A percentile compares a stretch with the other conserved stretches of the same genome.
Evolutionary conservation across 2,888 invertebrate genomes (phyloP).

Genomic region (Drosophila limbata): DNA sequence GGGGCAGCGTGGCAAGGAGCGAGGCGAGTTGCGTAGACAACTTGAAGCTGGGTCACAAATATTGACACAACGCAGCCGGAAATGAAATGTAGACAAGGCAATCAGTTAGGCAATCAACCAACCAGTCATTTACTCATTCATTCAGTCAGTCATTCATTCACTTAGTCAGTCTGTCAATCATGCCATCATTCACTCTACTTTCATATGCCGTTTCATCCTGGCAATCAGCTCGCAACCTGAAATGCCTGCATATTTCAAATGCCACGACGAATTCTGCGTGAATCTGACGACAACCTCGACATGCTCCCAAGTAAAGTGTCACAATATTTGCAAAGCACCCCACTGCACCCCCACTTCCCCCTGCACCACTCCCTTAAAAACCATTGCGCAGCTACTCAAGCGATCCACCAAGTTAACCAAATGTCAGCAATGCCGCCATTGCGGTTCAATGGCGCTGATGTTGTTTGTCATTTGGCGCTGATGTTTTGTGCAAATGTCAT

Average conservation of each 20-base stretch:
- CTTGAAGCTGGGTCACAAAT: slow-evolving; percentile 63
- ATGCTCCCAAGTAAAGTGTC: slow-evolving; percentile 74
- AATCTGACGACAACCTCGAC: slow-evolving; percentile 43
- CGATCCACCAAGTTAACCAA: slow-evolving; percentile 44
- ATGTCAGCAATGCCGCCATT: slow-evolving; percentile 65
- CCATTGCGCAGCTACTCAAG: slow-evolving; percentile 16
- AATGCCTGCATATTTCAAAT: slow-evolving; percentile 46
- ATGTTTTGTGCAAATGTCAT: slow-evolving; percentile 57
- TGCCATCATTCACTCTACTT: slow-evolving; percentile 39
- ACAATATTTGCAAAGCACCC: slow-evolving; percentile 74
- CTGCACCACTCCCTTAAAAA: neutral
- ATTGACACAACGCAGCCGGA: slow-evolving; percentile 72
- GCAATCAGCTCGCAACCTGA: slow-evolving; percentile 25
- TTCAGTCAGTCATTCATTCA: neutral
- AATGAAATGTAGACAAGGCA: slow-evolving; percentile 71
- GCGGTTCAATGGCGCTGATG: slow-evolving; percentile 75
- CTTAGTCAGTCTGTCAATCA: slow-evolving; percentile 19
- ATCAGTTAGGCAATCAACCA: slow-evolving; percentile 30
- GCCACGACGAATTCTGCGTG: slow-evolving; percentile 13
- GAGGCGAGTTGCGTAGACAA: slow-evolving; percentile 34
- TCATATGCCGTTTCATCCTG: slow-evolving; percentile 66
- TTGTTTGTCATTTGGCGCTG: slow-evolving; percentile 67
- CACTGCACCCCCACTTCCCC: neutral
- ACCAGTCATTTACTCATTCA: slow-evolving; percentile 12
- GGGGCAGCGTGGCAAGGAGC: neutral